phyloP scores from a whole-genome alignment of 2,113 vertebrate genomes.

The Chamaetylas fuelleborni region DNA sequence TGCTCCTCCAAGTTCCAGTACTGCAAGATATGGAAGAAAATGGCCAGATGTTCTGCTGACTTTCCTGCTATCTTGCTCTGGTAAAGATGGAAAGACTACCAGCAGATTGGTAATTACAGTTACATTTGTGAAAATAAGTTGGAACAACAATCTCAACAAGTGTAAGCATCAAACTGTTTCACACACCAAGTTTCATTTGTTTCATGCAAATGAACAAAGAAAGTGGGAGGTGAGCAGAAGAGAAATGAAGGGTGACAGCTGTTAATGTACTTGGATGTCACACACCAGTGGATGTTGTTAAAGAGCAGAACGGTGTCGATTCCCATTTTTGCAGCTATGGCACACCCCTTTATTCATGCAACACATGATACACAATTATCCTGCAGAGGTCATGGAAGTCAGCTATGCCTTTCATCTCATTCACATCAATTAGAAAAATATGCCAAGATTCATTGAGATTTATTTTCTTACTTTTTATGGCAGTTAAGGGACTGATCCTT shows the following conservation, averaged over 20 bases:
- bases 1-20: not conserved
- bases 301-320: not conserved
- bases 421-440: slow-evolving; percentile 26
- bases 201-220: not conserved
- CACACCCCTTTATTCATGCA: not conserved
- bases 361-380: not conserved
- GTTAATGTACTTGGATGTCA: not conserved
- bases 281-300: not conserved
- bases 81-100: not conserved
- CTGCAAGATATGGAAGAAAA: not conserved
- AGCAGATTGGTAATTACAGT: not conserved
- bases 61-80: not conserved
- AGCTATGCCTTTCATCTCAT: slow-evolving; percentile 11
- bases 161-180: not conserved
- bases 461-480: not conserved
- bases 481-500: not conserved
- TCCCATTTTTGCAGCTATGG: slow-evolving; percentile 1
- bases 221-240: not conserved
- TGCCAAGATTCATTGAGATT: not conserved
- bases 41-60: not conserved
- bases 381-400: not conserved
- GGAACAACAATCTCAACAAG: not conserved
- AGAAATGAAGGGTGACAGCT: slow-evolving; percentile 17
- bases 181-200: not conserved
- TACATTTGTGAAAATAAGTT: not conserved